Conservation (phyloP, 2,113 vertebrate genomes). For the Crypturellus undulatus region DNA sequence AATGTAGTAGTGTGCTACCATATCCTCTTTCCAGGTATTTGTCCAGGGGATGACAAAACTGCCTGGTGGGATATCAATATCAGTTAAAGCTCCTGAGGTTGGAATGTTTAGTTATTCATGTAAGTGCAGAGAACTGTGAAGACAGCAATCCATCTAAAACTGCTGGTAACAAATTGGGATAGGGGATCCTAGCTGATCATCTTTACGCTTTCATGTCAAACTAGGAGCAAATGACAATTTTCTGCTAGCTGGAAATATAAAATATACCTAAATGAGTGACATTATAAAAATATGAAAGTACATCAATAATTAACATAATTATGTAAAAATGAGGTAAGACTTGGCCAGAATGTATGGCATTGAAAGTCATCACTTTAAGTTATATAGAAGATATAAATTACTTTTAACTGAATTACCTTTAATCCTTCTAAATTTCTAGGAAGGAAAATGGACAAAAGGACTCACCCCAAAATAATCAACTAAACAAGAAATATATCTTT, state of each 20-base stretch:
- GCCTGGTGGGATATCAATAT: neutral
- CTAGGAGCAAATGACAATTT: neutral
- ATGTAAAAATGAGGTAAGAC: neutral
- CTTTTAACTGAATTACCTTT: neutral
- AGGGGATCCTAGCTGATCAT: neutral
- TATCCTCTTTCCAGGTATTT: neutral
- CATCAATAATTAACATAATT: neutral
- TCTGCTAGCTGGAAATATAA: neutral
- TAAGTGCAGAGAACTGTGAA: neutral
- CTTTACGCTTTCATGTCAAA: neutral
- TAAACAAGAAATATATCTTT: neutral
- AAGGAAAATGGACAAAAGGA: neutral
- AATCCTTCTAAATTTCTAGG: neutral
- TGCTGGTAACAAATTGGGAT: neutral
- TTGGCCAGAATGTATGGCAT: neutral
- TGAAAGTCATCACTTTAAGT: neutral
- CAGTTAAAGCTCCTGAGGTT: neutral
- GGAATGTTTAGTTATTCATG: neutral
- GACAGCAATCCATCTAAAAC: neutral
- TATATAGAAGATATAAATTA: neutral
- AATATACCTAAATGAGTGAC: neutral
- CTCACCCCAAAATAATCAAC: neutral
- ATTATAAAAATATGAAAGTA: neutral
- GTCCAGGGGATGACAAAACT: neutral
- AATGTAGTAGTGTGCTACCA: rapidly evolving